Conservation (phyloP, 2,797 vertebrate genomes). For the Gymnodraco acuticeps region DNA sequence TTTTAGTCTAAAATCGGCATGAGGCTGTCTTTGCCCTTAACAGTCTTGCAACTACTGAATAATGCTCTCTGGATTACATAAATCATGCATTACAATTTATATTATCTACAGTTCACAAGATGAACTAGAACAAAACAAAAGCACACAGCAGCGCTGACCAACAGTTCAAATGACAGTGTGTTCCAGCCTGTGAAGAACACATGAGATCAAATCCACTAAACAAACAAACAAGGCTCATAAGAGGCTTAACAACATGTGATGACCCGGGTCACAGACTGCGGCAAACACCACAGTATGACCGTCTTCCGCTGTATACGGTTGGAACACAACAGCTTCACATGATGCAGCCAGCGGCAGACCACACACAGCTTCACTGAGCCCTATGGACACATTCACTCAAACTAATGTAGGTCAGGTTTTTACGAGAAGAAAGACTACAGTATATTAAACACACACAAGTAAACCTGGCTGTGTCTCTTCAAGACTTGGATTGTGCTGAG, state of each 20-base stretch:
- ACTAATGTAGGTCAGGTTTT: constrained; percentile 60
- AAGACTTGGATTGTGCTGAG: constrained; percentile 2
- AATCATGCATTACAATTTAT: neutral
- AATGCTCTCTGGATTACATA: neutral
- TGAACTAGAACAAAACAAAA: neutral
- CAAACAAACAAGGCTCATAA: constrained; percentile 30
- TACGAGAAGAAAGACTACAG: constrained; percentile 34
- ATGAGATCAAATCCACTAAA: constrained; percentile 32
- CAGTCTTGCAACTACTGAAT: neutral
- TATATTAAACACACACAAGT: constrained; percentile 25
- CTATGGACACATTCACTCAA: constrained; percentile 7
- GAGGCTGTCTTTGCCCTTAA: neutral
- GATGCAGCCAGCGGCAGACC: constrained; percentile 16
- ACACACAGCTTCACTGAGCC: constrained; percentile 32
- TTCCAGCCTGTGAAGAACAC: neutral
- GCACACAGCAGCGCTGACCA: neutral
- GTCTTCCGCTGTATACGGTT: constrained; percentile 28
- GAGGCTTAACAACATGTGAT: constrained; percentile 35
- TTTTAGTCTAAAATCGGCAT: neutral
- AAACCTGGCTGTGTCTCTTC: neutral
- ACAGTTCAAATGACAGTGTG: neutral
- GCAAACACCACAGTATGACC: constrained; percentile 23
- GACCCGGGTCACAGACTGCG: constrained; percentile 45
- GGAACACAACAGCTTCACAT: constrained; percentile 46
- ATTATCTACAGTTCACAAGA: neutral